phyloP scores from a whole-genome alignment of 2,797 vertebrate genomes.

The Hephaestus fuliginosus region DNA sequence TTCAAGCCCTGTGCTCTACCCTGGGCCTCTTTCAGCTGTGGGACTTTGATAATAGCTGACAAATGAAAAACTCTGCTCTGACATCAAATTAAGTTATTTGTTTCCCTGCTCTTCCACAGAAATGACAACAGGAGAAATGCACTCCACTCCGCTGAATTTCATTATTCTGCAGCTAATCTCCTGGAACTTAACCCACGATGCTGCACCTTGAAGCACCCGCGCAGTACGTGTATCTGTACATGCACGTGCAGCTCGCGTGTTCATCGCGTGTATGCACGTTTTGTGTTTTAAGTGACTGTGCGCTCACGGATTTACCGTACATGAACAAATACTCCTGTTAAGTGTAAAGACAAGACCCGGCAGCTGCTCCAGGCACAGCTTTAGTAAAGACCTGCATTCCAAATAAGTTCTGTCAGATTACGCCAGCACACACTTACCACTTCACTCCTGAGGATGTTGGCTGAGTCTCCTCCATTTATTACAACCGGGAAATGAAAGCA shows the following conservation, averaged over 20 bases:
- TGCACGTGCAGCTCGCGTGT: neutral
- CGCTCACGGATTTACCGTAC: slow-evolving; percentile 42
- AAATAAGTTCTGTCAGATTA: slow-evolving; percentile 77
- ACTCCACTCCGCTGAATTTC: slow-evolving; percentile 39
- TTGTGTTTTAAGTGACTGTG: neutral
- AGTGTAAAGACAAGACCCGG: slow-evolving; percentile 65
- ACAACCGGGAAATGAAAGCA: slow-evolving; percentile 33
- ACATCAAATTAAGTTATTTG: slow-evolving; percentile 59
- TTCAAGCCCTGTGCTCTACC: slow-evolving; percentile 39
- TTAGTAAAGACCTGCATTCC: slow-evolving; percentile 71
- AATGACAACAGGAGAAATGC: slow-evolving; percentile 46
- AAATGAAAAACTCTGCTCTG: slow-evolving; percentile 61
- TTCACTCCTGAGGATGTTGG: slow-evolving; percentile 62
- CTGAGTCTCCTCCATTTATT: slow-evolving; percentile 57
- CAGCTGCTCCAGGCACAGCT: slow-evolving; percentile 72
- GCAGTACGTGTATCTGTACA: neutral
- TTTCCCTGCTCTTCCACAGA: slow-evolving; percentile 40
- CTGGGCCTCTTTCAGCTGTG: slow-evolving; percentile 43
- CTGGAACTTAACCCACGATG: slow-evolving; percentile 19
- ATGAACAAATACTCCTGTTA: slow-evolving; percentile 44
- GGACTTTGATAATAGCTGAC: slow-evolving; percentile 65
- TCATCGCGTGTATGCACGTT: neutral
- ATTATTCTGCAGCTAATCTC: slow-evolving; percentile 48
- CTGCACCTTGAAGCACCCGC: slow-evolving; percentile 23
- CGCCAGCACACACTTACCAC: slow-evolving; percentile 67